phyloP scores from a whole-genome alignment of 1,140 invertebrate species.

The silkworm (Bombyx mori) region DNA sequence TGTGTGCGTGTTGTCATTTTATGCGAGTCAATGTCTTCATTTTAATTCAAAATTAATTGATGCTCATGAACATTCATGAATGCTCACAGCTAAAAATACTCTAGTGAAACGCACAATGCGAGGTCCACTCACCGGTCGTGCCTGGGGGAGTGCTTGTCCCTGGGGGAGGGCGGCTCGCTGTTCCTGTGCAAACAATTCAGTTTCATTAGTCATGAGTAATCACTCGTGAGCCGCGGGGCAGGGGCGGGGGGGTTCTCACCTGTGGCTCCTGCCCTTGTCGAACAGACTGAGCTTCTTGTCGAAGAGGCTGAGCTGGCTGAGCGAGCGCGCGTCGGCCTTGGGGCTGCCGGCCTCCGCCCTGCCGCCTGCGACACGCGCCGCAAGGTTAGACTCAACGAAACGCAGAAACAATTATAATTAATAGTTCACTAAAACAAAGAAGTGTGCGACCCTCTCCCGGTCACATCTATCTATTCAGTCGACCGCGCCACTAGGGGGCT shows the following conservation, averaged over 20 bases:
- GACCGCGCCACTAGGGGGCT: no score
- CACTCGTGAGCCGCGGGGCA: no score
- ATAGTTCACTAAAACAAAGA: no score
- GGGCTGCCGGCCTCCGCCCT: constrained; percentile 23
- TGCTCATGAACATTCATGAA: neutral
- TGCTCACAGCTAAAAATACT: neutral
- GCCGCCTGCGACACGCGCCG: constrained; percentile 9
- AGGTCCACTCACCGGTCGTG: constrained; percentile 30
- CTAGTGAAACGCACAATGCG: neutral
- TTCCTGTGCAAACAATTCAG: constrained; percentile 20
- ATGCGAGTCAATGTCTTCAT: neutral
- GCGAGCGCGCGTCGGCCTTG: constrained; percentile 30
- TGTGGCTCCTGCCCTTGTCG: constrained; percentile 25
- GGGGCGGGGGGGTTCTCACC: no score
- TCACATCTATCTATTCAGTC: no score
- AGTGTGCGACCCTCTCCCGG: no score
- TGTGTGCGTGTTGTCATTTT: neutral
- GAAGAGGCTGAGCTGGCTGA: constrained; percentile 36
- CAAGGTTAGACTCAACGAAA: no score
- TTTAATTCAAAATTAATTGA: neutral
- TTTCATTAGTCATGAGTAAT: neutral
- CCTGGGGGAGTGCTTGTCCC: constrained; percentile 51
- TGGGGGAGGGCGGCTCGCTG: constrained; percentile 46
- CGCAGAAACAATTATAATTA: no score
- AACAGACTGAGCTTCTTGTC: constrained; percentile 48